Evolutionary conservation across 2,113 vertebrate genomes (phyloP).

Genomic region (Bostrychus sinensis): DNA sequence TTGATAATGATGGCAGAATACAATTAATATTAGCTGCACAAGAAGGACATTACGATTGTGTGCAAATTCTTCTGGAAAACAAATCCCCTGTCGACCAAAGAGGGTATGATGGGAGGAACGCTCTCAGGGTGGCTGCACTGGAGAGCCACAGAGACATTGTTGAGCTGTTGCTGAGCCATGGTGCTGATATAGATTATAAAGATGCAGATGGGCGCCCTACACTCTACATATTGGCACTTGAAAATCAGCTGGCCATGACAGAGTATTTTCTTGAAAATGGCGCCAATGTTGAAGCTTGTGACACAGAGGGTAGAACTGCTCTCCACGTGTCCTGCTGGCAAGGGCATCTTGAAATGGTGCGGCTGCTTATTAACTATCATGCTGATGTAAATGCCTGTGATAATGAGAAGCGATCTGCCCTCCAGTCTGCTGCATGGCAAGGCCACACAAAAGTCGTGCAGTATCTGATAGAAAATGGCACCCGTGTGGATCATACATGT

Average conservation of each 20-base stretch:
- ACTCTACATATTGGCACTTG: constrained; percentile 93
- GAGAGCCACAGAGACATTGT: constrained; percentile 96
- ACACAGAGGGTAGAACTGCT: constrained; percentile 93
- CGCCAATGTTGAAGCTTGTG: constrained; percentile 92
- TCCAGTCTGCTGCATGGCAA: constrained; percentile 98
- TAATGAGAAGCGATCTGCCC: constrained; percentile 92
- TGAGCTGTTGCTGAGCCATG: constrained; percentile 90
- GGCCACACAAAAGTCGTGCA: constrained; percentile 92
- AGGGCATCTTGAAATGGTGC: constrained; percentile 95
- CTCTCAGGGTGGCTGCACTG: constrained; percentile 90
- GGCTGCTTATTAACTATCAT: constrained; percentile 89
- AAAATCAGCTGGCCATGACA: constrained; percentile 96
- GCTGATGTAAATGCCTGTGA: constrained; percentile 93
- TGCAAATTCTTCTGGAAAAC: constrained; percentile 92
- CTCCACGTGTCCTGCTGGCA: constrained; percentile 99
- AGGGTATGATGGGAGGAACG: constrained; percentile 95
- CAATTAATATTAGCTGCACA: constrained; percentile 92
- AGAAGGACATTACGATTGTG: constrained; percentile 97
- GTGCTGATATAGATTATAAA: constrained; percentile 91
- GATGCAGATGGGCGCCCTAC: constrained; percentile 97
- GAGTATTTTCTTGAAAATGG: constrained; percentile 95
- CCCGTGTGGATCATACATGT: constrained; percentile 93
- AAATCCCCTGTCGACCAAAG: constrained; percentile 92
- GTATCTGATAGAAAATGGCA: constrained; percentile 89
- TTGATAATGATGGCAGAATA: constrained; percentile 95